Conservation (phyloP, 2,113 vertebrate genomes). For the Empidonax traillii region DNA sequence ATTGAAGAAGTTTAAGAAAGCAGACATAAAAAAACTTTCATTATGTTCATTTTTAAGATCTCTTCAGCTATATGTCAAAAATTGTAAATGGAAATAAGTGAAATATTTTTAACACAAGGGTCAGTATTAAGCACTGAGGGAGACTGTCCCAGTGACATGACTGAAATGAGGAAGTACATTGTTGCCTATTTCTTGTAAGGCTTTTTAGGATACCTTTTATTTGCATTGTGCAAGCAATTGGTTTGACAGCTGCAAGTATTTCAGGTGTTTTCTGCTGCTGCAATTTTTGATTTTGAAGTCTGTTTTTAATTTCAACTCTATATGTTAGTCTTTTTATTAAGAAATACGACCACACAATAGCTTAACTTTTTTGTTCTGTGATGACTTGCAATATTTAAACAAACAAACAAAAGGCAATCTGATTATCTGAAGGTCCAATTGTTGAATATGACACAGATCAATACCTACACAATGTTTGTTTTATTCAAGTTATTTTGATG, state of each 20-base stretch:
- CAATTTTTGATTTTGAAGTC: not conserved
- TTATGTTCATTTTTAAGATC: not conserved
- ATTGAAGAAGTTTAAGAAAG: not conserved
- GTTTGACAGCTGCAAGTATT: not conserved
- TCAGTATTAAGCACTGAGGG: not conserved
- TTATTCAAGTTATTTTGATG: not conserved
- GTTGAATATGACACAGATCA: not conserved
- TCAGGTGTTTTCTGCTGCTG: not conserved
- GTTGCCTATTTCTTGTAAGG: not conserved
- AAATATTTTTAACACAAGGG: not conserved
- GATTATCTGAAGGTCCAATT: not conserved
- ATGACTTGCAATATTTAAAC: not conserved
- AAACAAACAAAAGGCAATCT: not conserved
- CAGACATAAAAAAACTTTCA: not conserved
- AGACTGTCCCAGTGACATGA: not conserved
- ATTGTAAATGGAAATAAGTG: not conserved
- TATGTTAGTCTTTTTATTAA: not conserved
- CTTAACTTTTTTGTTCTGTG: not conserved
- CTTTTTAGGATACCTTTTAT: not conserved
- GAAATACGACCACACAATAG: not conserved
- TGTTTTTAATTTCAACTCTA: not conserved
- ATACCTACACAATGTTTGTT: not conserved
- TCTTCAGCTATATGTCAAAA: not conserved
- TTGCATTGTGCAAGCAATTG: not conserved
- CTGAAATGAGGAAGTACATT: not conserved